Conservation (phyloP, 2,797 vertebrate genomes). For the Tinamus major region DNA sequence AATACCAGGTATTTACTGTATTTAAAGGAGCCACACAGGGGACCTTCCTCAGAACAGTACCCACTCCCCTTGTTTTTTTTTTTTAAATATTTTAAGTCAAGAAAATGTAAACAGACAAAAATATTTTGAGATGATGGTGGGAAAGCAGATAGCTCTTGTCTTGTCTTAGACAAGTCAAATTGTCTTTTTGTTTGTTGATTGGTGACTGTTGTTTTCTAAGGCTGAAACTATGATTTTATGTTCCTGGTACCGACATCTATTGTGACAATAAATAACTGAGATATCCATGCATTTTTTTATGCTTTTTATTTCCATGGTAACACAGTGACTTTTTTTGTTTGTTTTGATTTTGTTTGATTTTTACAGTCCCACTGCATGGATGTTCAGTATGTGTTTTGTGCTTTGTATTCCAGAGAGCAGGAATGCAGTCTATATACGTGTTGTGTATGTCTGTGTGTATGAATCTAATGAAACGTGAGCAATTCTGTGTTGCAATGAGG, state of each 20-base stretch:
- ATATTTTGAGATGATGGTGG: neutral
- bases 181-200: neutral
- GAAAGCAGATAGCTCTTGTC: neutral
- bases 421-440: neutral
- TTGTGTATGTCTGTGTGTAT: neutral
- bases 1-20: slow-evolving; percentile 85
- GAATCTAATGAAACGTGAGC: neutral
- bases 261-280: neutral
- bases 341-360: neutral
- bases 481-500: neutral
- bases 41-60: neutral
- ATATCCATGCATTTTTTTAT: neutral
- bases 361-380: neutral
- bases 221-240: neutral
- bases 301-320: neutral
- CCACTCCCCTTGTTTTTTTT: neutral
- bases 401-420: neutral
- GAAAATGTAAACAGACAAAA: neutral
- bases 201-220: neutral
- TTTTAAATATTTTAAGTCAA: neutral
- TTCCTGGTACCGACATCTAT: neutral
- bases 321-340: neutral
- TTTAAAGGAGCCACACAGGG: neutral
- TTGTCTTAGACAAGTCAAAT: neutral
- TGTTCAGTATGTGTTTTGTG: neutral